phyloP scores from a whole-genome alignment of 2,113 vertebrate genomes.

The Marmota monax region DNA sequence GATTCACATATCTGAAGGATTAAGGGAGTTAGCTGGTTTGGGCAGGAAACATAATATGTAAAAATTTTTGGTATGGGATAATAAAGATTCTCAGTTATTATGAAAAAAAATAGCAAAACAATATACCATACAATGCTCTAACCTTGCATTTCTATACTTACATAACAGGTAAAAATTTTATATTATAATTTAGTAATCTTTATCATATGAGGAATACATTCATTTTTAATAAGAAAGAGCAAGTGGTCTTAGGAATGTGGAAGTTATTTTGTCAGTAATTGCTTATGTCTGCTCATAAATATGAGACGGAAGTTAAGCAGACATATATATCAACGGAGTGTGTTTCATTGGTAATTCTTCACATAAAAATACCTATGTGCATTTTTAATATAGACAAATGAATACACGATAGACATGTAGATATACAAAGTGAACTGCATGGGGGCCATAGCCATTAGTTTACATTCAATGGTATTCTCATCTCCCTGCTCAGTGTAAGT shows the following conservation, averaged over 20 bases:
- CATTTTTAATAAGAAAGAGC: neutral
- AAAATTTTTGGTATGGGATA: neutral
- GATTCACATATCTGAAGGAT: conserved; percentile 1
- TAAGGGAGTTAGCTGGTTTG: neutral
- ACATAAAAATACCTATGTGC: conserved; percentile 19
- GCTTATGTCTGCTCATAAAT: conserved; percentile 1
- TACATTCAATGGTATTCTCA: neutral
- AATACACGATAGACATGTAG: conserved; percentile 43
- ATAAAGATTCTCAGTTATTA: neutral
- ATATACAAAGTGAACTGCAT: neutral
- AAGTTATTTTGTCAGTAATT: neutral
- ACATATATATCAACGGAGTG: neutral
- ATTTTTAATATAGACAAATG: conserved; percentile 46
- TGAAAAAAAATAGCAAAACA: neutral
- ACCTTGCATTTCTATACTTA: neutral
- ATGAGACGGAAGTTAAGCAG: neutral
- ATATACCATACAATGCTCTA: neutral
- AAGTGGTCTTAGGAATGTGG: neutral
- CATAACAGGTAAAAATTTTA: neutral
- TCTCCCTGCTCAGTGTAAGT: conserved; percentile 59
- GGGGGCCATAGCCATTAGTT: neutral
- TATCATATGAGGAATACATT: conserved; percentile 26
- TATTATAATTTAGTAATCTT: neutral
- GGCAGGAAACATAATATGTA: neutral
- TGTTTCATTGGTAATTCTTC: conserved; percentile 16